Percentiles rank a stretch among this genome's conserved stretches.
phyloP scores from a whole-genome alignment of 2,888 invertebrate genomes.

The Branchipolynoe longqiensis region DNA sequence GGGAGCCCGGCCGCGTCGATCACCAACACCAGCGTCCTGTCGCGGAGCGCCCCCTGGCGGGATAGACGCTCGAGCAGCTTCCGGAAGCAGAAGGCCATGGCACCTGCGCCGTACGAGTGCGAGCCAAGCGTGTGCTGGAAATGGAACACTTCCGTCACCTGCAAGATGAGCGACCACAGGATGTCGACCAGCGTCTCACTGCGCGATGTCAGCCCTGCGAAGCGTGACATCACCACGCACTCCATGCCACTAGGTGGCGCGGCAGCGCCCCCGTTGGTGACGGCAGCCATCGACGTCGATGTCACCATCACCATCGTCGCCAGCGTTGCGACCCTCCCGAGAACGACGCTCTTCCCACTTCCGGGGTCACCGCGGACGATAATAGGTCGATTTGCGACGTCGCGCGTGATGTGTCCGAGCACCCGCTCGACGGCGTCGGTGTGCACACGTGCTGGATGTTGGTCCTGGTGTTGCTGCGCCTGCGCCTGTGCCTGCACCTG shows the following conservation, averaged over 20 bases:
- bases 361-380: conserved; percentile 14
- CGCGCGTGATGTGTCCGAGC: neutral
- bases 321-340: neutral
- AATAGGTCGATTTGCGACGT: neutral
- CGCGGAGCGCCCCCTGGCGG: neutral
- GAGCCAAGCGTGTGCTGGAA: conserved; percentile 14
- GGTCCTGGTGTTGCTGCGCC: too few relatives aligned
- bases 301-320: too few relatives aligned
- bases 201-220: conserved; percentile 19
- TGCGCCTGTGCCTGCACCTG: too few relatives aligned
- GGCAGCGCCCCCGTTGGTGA: neutral
- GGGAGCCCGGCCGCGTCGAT: conserved; percentile 16
- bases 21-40: neutral
- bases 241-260: neutral
- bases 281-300: too few relatives aligned
- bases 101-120: conserved; percentile 6
- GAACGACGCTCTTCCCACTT: conserved; percentile 27
- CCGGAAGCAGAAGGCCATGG: conserved; percentile 23
- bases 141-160: neutral
- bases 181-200: conserved; percentile 22
- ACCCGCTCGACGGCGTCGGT: conserved; percentile 24
- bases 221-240: neutral
- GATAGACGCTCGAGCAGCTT: neutral
- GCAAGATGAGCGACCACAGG: conserved; percentile 11
- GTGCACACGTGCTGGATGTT: neutral